Conservation (phyloP, 2,888 invertebrate genomes). For the Chymomyza amoena region DNA sequence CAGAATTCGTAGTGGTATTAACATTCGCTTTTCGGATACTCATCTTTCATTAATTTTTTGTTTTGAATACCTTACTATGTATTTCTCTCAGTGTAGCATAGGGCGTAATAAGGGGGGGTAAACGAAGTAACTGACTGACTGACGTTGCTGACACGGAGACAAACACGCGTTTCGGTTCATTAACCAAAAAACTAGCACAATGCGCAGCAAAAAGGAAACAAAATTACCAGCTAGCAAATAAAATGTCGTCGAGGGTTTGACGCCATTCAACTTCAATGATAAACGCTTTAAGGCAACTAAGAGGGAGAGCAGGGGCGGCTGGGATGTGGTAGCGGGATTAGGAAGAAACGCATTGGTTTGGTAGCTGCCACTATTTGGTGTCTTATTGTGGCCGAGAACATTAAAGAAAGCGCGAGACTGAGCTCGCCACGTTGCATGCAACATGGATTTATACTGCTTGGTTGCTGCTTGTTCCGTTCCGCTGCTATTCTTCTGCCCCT, state of each 20-base stretch:
- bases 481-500: slow-evolving; percentile 16
- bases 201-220: slow-evolving; percentile 49
- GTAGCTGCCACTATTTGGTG: not conserved
- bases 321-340: not conserved
- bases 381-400: slow-evolving; percentile 2
- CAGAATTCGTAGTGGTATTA: too few relatives aligned
- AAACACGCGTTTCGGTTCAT: slow-evolving; percentile 69
- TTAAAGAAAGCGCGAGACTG: slow-evolving; percentile 1
- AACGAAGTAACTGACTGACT: not conserved
- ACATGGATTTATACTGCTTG: not conserved
- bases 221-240: slow-evolving; percentile 68
- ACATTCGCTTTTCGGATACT: too few relatives aligned
- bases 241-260: slow-evolving; percentile 68
- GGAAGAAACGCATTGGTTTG: not conserved
- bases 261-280: slow-evolving; percentile 51
- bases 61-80: too few relatives aligned
- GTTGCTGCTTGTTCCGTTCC: not conserved
- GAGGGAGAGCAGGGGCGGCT: not conserved
- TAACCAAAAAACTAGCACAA: slow-evolving; percentile 50
- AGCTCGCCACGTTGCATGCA: not conserved
- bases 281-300: slow-evolving; percentile 24
- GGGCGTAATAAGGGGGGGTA: not conserved
- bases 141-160: slow-evolving; percentile 39
- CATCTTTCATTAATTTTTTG: too few relatives aligned
- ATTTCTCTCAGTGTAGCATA: not conserved